Evolutionary conservation across 2,888 invertebrate species (phyloP).

Genomic region (Campoletis raptor): DNA sequence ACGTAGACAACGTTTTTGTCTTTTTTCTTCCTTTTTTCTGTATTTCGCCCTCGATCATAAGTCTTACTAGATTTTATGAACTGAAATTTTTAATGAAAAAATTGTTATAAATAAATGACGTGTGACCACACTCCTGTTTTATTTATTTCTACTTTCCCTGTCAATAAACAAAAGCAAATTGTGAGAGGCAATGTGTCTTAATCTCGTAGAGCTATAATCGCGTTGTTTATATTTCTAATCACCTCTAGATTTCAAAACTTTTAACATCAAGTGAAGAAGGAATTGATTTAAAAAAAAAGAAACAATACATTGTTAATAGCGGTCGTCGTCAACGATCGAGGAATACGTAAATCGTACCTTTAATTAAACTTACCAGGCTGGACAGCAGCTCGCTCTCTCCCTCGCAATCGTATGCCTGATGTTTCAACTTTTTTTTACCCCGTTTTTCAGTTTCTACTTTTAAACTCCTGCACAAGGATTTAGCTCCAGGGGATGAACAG

Average conservation of each 20-base stretch:
- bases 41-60: neutral
- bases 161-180: neutral
- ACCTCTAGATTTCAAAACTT: neutral
- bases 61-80: neutral
- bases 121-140: neutral
- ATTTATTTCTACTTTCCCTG: neutral
- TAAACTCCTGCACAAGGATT: neutral
- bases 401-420: slow-evolving; percentile 32
- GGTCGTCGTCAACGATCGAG: slow-evolving; percentile 59
- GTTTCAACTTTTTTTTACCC: slow-evolving; percentile 44
- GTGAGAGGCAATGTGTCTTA: neutral
- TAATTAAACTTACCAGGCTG: slow-evolving; percentile 64
- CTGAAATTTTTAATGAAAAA: neutral
- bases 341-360: slow-evolving; percentile 70
- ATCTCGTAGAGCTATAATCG: neutral
- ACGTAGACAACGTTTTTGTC: neutral
- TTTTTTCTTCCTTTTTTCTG: neutral
- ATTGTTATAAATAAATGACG: neutral
- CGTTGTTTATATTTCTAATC: neutral
- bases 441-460: slow-evolving; percentile 9
- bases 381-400: neutral
- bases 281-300: neutral
- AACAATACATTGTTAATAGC: slow-evolving; percentile 36
- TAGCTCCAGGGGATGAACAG: slow-evolving; percentile 18
- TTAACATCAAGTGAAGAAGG: neutral